Evolutionary conservation across 35 echinoderm and acorn worm genomes (phyloP), one percentile per base, ranked within the genome.

Genomic region (Apostichopus californicus): DNA sequence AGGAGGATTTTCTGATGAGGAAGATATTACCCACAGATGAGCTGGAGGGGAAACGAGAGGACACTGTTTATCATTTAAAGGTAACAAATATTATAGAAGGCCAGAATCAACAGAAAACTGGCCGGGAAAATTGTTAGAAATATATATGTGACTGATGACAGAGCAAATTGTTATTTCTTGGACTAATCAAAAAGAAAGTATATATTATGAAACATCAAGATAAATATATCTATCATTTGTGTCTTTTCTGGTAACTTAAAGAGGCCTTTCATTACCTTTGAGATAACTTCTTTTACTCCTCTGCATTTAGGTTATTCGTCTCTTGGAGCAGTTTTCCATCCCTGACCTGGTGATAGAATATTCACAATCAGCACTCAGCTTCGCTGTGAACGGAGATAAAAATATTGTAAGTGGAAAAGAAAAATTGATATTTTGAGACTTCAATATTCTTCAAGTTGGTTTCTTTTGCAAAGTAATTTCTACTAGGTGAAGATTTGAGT

Each of bases 61-160:
- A 99, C 12, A 94, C 92, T 2, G 78, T 99, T 58, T 99, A 99
- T 77, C 94, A 96, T 28, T 80, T 99, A 14, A 99, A 99, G 95
- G 97, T 99, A 85, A 77, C 20, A 0, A 24, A 46, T 23, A 9
- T 78, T 22, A 22, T 78, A 46, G 34, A 78, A 24, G 0, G 0
- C 17, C 17, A 78, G 0, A 22, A 46, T 78, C 34, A 46, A 46
- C 34, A 46, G 34, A 46, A 46, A 46, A 46, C 3, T 46, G 34
- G 34, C 34, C 0, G 3, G 34, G 0, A 46, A 28, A 28, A 1
- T 28, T 1, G 0, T 1, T 1, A 28, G 1, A 28, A 28, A 28
- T 28, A 28, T 28, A 1, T 28, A 28, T 0, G 26, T 28, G 26
- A 28, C 34, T 46, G 2, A 46, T 46, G 34, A 3, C 34, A 46